phyloP scores from a whole-genome alignment of 1,140 invertebrate species.

The Drosophila aff. region DNA sequence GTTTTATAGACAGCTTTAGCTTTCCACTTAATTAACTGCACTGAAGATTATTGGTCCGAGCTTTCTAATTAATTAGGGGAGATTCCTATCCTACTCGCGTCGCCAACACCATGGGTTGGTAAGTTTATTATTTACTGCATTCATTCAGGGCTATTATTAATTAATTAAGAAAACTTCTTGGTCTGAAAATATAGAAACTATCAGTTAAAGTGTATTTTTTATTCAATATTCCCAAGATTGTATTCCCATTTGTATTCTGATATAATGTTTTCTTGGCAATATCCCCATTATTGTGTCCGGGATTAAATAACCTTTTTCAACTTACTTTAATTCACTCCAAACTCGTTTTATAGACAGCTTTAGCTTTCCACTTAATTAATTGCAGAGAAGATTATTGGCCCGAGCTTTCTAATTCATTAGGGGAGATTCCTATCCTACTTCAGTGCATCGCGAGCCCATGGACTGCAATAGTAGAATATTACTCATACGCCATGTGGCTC shows the following conservation, averaged over 20 bases:
- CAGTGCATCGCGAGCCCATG: too few species aligned
- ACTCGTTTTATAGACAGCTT: not conserved
- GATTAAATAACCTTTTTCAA: not conserved
- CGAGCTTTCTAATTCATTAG: conserved; percentile 20
- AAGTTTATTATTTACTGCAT: too few species aligned
- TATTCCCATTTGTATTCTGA: not conserved
- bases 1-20: too few species aligned
- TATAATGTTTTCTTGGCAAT: not conserved
- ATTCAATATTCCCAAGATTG: not conserved
- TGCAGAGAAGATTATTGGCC: not conserved
- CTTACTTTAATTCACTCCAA: not conserved
- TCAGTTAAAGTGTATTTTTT: too few species aligned
- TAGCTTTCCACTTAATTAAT: conserved; percentile 27
- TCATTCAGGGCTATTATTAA: not conserved
- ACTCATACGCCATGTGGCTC: conserved; percentile 69
- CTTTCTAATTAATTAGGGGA: too few species aligned
- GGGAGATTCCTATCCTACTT: conserved; percentile 10
- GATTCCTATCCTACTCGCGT: too few species aligned
- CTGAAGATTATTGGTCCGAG: too few species aligned
- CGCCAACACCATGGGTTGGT: too few species aligned
- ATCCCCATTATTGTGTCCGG: too few species aligned
- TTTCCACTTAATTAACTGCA: too few species aligned
- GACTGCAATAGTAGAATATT: not conserved
- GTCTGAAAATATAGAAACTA: too few species aligned
- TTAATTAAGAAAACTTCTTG: too few species aligned